Percentiles rank a stretch among this genome's conserved stretches.
Evolutionary conservation across 2,797 vertebrate genomes (phyloP).

Genomic region (Picus viridis): DNA sequence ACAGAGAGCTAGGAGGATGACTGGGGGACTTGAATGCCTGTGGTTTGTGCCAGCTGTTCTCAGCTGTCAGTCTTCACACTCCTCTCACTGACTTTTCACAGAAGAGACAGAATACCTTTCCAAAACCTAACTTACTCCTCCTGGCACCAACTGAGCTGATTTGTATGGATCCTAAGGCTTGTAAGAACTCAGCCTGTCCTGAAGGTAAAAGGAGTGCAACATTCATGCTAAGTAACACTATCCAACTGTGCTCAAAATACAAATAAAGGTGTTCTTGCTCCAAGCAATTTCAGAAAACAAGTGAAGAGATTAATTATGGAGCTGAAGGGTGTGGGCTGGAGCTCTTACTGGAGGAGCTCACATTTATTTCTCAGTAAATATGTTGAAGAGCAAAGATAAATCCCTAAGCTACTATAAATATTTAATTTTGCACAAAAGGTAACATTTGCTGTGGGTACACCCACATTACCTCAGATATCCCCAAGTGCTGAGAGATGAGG

Average conservation of each 20-base stretch:
- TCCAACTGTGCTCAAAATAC: neutral
- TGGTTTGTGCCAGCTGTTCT: neutral
- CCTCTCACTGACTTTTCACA: neutral
- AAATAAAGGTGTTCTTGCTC: neutral
- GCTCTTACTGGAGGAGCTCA: neutral
- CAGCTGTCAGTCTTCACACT: neutral
- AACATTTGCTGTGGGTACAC: conserved; percentile 7
- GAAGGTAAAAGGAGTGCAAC: neutral
- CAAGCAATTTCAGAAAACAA: neutral
- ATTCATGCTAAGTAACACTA: neutral
- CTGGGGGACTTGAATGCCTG: neutral
- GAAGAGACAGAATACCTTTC: neutral
- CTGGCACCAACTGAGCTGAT: neutral
- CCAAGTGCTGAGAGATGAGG: neutral
- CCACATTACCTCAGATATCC: conserved; percentile 11
- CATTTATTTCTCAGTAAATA: conserved; percentile 28
- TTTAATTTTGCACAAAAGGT: conserved; percentile 1
- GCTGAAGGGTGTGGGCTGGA: neutral
- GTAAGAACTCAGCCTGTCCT: neutral
- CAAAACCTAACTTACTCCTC: neutral
- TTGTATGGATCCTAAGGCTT: neutral
- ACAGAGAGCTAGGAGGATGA: too few relatives aligned
- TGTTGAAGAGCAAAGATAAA: conserved; percentile 27
- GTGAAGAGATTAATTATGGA: neutral
- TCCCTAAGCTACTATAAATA: conserved; percentile 10